phyloP scores from a whole-genome alignment of 2,797 vertebrate genomes.

The Karalla daura region DNA sequence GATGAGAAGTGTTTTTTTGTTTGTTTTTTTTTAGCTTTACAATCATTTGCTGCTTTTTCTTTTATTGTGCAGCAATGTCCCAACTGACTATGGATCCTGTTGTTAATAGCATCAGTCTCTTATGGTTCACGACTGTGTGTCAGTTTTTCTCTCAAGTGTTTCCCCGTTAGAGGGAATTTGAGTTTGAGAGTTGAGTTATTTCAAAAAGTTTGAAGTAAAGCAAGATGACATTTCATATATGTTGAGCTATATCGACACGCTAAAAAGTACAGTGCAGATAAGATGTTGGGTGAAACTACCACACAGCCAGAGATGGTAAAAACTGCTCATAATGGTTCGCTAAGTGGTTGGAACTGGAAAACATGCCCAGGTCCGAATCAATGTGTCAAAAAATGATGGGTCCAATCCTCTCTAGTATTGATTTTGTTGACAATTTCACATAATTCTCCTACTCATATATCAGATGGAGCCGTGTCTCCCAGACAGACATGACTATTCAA shows the following conservation, averaged over 20 bases:
- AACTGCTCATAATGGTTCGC: background rate
- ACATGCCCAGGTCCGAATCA: background rate
- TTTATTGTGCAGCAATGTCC: conserved; percentile 1
- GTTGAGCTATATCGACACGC: background rate
- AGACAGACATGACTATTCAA: too few relatives aligned
- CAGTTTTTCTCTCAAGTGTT: background rate
- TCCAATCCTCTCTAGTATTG: background rate
- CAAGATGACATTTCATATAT: background rate
- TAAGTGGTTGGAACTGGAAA: background rate
- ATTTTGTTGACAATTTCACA: too few relatives aligned
- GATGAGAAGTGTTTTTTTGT: conserved; percentile 31
- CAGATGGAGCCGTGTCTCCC: too few relatives aligned
- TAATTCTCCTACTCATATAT: too few relatives aligned
- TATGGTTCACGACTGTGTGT: background rate
- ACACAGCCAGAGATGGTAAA: background rate
- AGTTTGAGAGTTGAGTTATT: background rate
- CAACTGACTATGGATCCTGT: background rate
- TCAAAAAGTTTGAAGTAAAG: background rate
- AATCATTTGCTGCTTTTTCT: conserved; percentile 30
- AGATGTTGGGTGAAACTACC: background rate
- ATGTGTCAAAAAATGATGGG: background rate
- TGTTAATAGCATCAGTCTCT: conserved; percentile 13
- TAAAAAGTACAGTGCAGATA: background rate
- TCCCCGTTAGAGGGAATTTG: background rate
- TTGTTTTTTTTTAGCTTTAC: conserved; percentile 20